Base-by-base conservation (phyloP, 2,797 vertebrate species). In the Rhabdomys pumilio region DNA sequence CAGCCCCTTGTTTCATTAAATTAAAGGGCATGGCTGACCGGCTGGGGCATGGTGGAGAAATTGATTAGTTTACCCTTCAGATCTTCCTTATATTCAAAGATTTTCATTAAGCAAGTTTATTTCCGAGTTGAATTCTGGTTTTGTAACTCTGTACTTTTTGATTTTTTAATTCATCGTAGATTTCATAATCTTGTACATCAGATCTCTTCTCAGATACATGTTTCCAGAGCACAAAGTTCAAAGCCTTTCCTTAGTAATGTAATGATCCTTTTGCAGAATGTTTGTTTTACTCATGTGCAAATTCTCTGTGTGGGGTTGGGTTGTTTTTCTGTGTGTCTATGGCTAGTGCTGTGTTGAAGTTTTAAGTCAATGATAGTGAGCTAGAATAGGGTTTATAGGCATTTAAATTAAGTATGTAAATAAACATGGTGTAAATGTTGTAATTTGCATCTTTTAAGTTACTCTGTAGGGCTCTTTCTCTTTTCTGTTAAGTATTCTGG, bases 1-100 rank as follows among this genome's bases (percentile, higher is more conserved):
- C 98, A 99, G 99, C 99, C 99, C 98, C 98, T 99, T 99, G 99
- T 99, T 99, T 99, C 99, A 99, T 99, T 99, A 99, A 99, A 99
- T 99, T 99, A 99, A 99, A 99, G 99, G 99, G 99, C 99, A 99
- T 99, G 99, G 99, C 99, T 99, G 98, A 98, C 98, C 65, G 97
- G 96, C 98, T 98, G 97, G 99, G 99, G 99, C 99, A 99, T 98
- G 99, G 99, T 97, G 97, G 98, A 99, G 98, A 99, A 99, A 99
- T 99, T 99, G 99, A 99, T 99, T 99, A 99, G 98, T 98, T 99
- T 98, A 98, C 98, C 98, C 98, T 98, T 98, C 22, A 97, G 97
- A 98, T 98, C 98, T 98, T 98, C 96, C 98, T 96, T 98, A 97
- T 98, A 99, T 98, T 99, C 98, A 97, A 98, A 98, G 98, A 98